Conservation (phyloP, 37 sponge, comb jelly and placozoan genomes). For the Halisarca cf. caerulea region DNA sequence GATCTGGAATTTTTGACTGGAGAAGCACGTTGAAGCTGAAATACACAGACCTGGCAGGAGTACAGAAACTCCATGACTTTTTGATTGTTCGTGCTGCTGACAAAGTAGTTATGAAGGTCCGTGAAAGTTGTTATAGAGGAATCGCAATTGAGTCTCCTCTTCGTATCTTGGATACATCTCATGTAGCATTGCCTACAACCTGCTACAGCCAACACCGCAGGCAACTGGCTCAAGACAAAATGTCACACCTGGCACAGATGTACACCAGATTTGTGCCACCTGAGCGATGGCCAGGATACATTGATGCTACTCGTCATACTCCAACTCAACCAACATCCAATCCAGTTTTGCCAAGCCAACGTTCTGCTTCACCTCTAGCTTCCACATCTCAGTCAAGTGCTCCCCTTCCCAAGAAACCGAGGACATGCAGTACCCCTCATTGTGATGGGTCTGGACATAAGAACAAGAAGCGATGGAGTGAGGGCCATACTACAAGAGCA, state of each 20-base stretch:
- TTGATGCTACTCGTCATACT: not conserved
- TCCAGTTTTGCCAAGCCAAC: not conserved
- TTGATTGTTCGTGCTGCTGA: not conserved
- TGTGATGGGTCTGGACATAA: not conserved
- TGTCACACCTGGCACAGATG: not conserved
- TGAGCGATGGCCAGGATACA: not conserved
- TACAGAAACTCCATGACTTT: constrained; percentile 1
- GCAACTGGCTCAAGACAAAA: not conserved
- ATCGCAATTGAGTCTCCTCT: not conserved
- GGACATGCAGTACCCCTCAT: not conserved
- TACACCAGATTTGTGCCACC: not conserved
- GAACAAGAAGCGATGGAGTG: not conserved
- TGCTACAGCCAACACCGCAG: not conserved
- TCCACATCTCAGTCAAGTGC: not conserved
- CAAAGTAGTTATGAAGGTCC: not conserved
- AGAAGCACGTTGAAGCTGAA: not conserved
- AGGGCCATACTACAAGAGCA: not conserved
- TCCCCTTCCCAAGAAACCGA: not conserved
- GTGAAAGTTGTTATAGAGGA: not conserved
- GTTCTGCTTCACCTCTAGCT: not conserved
- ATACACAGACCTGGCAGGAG: constrained; percentile 1
- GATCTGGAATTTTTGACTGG: not conserved
- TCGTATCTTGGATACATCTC: not conserved
- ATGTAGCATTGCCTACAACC: not conserved
- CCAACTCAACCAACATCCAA: not conserved